Conservation (phyloP, 1,140 invertebrate genomes). For the Hestina assimilis region DNA sequence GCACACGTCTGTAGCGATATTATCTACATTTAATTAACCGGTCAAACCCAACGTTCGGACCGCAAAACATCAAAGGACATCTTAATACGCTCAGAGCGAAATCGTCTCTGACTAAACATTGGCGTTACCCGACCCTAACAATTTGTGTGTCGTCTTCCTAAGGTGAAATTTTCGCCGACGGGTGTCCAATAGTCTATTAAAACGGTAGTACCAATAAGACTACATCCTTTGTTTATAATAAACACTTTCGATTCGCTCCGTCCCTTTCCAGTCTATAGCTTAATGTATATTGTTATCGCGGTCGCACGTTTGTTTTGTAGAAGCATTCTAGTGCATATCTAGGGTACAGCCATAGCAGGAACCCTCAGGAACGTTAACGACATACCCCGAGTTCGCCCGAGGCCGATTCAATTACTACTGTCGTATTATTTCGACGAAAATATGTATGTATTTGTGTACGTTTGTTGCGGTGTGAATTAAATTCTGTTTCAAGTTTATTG, state of each 20-base stretch:
- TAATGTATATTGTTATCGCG: slow-evolving; percentile 29
- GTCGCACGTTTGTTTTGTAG: slow-evolving; percentile 56
- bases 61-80: slow-evolving; percentile 73
- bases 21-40: slow-evolving; percentile 71
- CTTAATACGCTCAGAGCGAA: slow-evolving; percentile 72
- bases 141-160: slow-evolving; percentile 64
- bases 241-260: slow-evolving; percentile 62
- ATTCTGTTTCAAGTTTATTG: slow-evolving; percentile 75
- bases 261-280: slow-evolving; percentile 34
- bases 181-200: slow-evolving; percentile 75
- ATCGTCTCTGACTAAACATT: slow-evolving; percentile 62
- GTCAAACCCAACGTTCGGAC: slow-evolving; percentile 66
- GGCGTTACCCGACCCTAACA: slow-evolving; percentile 55
- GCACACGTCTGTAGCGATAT: slow-evolving; percentile 55
- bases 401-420: slow-evolving; percentile 78
- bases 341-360: slow-evolving; percentile 59
- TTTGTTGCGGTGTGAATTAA: slow-evolving; percentile 72
- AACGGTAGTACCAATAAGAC: slow-evolving; percentile 75
- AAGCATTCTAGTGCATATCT: slow-evolving; percentile 69
- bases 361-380: slow-evolving; percentile 75
- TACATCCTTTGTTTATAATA: slow-evolving; percentile 76
- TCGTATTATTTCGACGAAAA: slow-evolving; percentile 76
- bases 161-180: slow-evolving; percentile 68
- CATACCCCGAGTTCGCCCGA: slow-evolving; percentile 69
- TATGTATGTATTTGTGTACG: slow-evolving; percentile 72